These are phyloP conservation scores for Eupithecia inturbata DNA, from an alignment of 2,888 invertebrate species.

Conservation along the genomic window DNA sequence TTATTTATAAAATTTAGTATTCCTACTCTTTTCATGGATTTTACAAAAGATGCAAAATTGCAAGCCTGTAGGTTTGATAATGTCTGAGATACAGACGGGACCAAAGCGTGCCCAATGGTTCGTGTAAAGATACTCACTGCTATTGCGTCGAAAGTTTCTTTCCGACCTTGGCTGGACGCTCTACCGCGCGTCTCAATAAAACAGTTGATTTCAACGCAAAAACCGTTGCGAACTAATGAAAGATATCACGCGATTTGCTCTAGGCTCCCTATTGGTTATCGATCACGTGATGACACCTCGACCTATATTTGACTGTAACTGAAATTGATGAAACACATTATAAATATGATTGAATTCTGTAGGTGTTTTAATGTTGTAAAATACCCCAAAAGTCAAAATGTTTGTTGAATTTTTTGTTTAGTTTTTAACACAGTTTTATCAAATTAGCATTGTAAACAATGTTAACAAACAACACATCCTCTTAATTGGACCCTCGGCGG, in stretches of 20 bases:
- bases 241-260: conserved; percentile 43
- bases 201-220: conserved; percentile 24
- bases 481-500: conserved; percentile 26
- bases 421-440: not conserved
- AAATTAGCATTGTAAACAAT: conserved; percentile 19
- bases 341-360: not conserved
- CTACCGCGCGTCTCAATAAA: too few relatives aligned
- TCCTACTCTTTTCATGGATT: too few relatives aligned
- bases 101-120: too few relatives aligned
- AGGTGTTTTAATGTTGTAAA: too few relatives aligned
- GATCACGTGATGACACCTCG: conserved; percentile 33
- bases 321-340: conserved; percentile 1
- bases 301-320: conserved; percentile 17
- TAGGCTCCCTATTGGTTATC: conserved; percentile 39
- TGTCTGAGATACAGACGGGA: too few relatives aligned
- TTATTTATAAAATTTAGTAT: too few relatives aligned
- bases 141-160: too few relatives aligned
- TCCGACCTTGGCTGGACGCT: too few relatives aligned
- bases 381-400: not conserved
- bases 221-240: conserved; percentile 45
- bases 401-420: not conserved
- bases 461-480: conserved; percentile 21
- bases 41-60: too few relatives aligned
- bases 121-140: too few relatives aligned
- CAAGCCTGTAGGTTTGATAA: too few relatives aligned